A percentile compares a stretch with the other conserved stretches of the same genome.
phyloP scores from a whole-genome alignment of 2,797 vertebrate species.

The Sebastes trivittatus region DNA sequence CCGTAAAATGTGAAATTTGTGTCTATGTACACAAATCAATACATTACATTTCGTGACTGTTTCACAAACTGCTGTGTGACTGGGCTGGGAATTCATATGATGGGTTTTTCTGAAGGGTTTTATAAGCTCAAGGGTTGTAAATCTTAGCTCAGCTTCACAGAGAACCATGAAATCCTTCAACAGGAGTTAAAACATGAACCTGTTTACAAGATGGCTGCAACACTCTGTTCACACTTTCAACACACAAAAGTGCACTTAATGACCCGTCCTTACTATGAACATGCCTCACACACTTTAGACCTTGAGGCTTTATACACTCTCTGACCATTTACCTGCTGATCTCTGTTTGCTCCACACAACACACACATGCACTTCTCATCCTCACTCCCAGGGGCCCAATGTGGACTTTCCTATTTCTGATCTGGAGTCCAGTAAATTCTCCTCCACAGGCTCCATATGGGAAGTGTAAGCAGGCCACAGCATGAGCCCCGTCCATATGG shows the following conservation, averaged over 20 bases:
- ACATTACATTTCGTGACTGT: too few relatives aligned
- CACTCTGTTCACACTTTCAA: background rate
- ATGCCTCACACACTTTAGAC: background rate
- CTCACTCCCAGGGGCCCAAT: slow-evolving; percentile 85
- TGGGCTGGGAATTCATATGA: background rate
- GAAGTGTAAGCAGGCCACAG: slow-evolving; percentile 85
- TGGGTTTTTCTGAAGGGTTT: background rate
- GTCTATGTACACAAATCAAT: too few relatives aligned
- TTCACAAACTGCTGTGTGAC: too few relatives aligned
- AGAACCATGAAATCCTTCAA: background rate
- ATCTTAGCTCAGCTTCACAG: background rate
- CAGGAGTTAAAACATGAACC: slow-evolving; percentile 1
- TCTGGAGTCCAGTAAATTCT: slow-evolving; percentile 86
- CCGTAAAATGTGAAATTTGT: too few relatives aligned
- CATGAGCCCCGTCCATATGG: slow-evolving; percentile 80
- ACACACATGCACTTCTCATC: slow-evolving; percentile 43
- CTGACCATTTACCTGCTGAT: slow-evolving; percentile 24
- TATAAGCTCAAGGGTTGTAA: background rate
- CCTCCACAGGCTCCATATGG: slow-evolving; percentile 87
- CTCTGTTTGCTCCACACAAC: slow-evolving; percentile 14
- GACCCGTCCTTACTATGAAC: background rate
- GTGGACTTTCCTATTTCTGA: slow-evolving; percentile 80
- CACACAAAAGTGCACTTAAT: background rate
- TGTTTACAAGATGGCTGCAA: slow-evolving; percentile 3
- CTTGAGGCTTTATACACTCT: slow-evolving; percentile 6